Conservation (phyloP, 2,888 invertebrate genomes). For the Yponomeuta evonymella region DNA sequence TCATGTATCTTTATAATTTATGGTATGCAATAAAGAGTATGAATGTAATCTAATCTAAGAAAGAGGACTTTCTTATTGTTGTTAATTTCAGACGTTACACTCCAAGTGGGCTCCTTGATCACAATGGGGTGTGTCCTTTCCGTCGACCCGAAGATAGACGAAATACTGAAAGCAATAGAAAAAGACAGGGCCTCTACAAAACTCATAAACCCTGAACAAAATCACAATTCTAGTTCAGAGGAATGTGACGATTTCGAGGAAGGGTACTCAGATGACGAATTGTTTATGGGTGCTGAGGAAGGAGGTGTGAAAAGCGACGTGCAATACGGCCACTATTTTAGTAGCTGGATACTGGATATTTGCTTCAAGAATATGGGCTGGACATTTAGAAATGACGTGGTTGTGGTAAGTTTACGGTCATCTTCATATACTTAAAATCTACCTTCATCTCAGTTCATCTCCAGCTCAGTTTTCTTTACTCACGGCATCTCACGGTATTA, state of each 20-base stretch:
- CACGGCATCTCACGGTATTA: too few species aligned
- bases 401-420: conserved; percentile 39
- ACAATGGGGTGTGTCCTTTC: conserved; percentile 84
- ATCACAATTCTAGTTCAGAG: conserved; percentile 28
- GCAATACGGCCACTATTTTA: conserved; percentile 48
- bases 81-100: conserved; percentile 76
- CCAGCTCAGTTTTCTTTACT: too few species aligned
- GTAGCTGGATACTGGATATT: conserved; percentile 78
- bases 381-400: conserved; percentile 47
- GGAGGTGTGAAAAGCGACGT: conserved; percentile 31
- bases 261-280: conserved; percentile 64
- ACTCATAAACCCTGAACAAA: conserved; percentile 15
- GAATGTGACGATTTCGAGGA: conserved; percentile 66
- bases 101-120: conserved; percentile 83
- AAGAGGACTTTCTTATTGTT: too few species aligned
- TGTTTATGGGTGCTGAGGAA: conserved; percentile 32
- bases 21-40: too few species aligned
- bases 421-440: background rate
- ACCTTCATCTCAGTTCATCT: too few species aligned
- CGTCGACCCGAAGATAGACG: conserved; percentile 78
- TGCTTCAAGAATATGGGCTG: conserved; percentile 77
- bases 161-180: conserved; percentile 77
- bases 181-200: conserved; percentile 43
- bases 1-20: too few species aligned
- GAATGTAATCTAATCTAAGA: too few species aligned